These are phyloP conservation scores for Cranoglanis bouderius DNA, from an alignment of 2,113 vertebrate species.

Conservation along the genomic window DNA sequence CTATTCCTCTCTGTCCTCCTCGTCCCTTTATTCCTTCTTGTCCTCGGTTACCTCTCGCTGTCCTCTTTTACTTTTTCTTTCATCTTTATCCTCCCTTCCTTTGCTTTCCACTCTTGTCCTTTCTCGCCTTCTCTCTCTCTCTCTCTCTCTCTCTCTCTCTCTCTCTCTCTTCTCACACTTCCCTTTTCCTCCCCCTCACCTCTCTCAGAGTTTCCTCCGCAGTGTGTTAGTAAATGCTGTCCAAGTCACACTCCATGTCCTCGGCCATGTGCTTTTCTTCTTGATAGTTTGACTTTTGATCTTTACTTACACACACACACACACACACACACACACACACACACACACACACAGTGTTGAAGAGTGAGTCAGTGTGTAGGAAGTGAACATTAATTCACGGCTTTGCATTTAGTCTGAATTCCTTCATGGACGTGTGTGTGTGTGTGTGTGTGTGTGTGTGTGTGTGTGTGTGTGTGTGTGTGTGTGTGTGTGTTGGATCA, in stretches of 20 bases:
- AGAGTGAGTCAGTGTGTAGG: not conserved
- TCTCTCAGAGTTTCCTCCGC: no score
- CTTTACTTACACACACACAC: not conserved
- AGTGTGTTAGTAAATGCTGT: no score
- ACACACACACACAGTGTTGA: not conserved
- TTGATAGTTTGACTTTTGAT: not conserved
- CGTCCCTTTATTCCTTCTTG: not conserved
- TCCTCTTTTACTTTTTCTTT: not conserved
- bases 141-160: no score
- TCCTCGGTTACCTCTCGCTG: not conserved
- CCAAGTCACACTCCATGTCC: no score
- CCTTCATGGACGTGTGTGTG: conserved; percentile 10
- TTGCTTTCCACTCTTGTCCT: no score
- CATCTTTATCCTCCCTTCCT: no score
- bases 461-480: not conserved
- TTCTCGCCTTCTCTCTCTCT: no score
- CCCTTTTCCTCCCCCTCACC: no score
- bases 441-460: conserved; percentile 5
- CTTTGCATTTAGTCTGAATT: not conserved
- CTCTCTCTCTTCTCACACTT: no score
- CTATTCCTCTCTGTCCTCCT: not conserved
- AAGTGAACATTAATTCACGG: not conserved
- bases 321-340: conserved; percentile 20
- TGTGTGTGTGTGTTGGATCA: conserved; percentile 30
- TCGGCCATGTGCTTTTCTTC: not conserved